Evolutionary conservation across 1,140 invertebrate genomes (phyloP).

Genomic region (Pseudoatta argentina): DNA sequence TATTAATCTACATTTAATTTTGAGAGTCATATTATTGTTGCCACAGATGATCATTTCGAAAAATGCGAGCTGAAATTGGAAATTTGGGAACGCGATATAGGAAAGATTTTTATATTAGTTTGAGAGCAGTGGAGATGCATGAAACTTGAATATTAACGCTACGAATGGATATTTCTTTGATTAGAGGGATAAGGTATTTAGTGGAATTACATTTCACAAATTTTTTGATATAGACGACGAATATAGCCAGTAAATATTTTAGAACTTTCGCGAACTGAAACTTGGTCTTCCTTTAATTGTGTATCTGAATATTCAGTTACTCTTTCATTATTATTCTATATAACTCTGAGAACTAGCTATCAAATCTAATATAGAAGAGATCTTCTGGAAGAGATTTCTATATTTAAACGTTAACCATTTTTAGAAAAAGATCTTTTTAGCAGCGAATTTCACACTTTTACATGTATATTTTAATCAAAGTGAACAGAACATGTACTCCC

Average conservation of each 20-base stretch:
- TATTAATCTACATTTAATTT: not conserved
- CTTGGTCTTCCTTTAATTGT: not conserved
- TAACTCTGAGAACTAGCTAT: not conserved
- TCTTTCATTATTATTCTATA: slow-evolving; percentile 10
- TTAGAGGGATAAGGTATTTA: slow-evolving; percentile 33
- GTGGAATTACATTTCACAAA: slow-evolving; percentile 20
- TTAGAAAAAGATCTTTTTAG: not conserved
- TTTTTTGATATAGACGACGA: not conserved
- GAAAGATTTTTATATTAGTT: not conserved
- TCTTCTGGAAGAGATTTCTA: not conserved
- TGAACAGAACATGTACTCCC: not conserved
- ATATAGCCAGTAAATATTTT: slow-evolving; percentile 19
- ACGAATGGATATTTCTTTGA: not conserved
- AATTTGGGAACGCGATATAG: not conserved
- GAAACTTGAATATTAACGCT: slow-evolving; percentile 42
- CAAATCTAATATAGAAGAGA: not conserved
- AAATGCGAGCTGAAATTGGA: not conserved
- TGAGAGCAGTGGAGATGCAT: slow-evolving; percentile 18
- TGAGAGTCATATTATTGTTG: not conserved
- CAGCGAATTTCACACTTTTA: not conserved
- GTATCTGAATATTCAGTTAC: not conserved
- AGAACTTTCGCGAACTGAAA: not conserved
- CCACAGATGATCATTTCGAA: not conserved
- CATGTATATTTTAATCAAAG: not conserved
- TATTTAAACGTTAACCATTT: not conserved